These are phyloP conservation scores for Etheostoma nigrum DNA, from an alignment of 2,797 vertebrate species.

Conservation along the genomic window DNA sequence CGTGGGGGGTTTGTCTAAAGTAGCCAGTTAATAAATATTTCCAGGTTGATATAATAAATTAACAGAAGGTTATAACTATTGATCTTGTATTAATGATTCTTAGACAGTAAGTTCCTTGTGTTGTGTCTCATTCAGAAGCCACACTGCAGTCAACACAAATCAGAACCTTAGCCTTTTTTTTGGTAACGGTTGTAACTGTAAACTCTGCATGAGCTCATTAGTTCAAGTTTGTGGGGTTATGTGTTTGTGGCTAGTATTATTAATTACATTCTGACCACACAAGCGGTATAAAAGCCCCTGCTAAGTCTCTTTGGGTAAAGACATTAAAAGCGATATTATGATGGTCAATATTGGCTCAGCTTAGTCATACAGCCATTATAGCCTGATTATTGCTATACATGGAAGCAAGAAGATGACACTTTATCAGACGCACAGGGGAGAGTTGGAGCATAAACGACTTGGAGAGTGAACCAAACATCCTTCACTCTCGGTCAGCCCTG, in stretches of 20 bases:
- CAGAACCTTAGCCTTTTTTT: not conserved
- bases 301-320: conserved; percentile 4
- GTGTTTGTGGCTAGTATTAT: not conserved
- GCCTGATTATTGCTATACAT: conserved; percentile 16
- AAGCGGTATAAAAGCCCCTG: not conserved
- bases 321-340: conserved; percentile 21
- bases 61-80: not conserved
- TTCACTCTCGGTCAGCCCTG: conserved; percentile 17
- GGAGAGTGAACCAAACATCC: conserved; percentile 28
- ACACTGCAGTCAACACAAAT: not conserved
- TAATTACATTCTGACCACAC: not conserved
- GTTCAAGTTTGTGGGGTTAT: not conserved
- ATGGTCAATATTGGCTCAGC: conserved; percentile 38
- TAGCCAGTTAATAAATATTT: not conserved
- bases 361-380: conserved; percentile 33
- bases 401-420: conserved; percentile 14
- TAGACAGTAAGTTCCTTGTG: not conserved
- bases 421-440: conserved; percentile 19
- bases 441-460: conserved; percentile 4
- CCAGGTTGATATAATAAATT: not conserved
- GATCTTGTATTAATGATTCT: not conserved
- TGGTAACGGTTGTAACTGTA: not conserved
- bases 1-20: too few relatives aligned
- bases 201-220: not conserved
- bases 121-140: not conserved